Conservation (phyloP, 2,888 invertebrate genomes). For the Orthonevra nobilis region DNA sequence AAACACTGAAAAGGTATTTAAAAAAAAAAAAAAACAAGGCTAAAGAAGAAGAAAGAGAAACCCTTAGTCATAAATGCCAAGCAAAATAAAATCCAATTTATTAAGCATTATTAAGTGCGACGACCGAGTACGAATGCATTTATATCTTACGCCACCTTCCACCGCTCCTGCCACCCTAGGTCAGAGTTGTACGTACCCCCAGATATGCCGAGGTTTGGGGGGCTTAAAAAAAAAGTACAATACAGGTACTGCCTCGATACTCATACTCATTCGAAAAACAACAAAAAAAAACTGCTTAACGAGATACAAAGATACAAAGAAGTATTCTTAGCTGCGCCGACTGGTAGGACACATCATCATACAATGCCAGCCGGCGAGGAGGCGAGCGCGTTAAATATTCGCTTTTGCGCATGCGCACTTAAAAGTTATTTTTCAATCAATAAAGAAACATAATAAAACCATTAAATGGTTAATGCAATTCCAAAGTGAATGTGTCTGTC, state of each 20-base stretch:
- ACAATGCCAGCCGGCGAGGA: conserved; percentile 47
- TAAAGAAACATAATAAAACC: conserved; percentile 72
- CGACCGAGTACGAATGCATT: conserved; percentile 71
- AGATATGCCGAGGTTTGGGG: conserved; percentile 43
- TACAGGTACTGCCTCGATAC: too few species aligned
- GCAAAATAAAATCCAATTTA: conserved; percentile 79
- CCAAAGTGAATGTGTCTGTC: conserved; percentile 72
- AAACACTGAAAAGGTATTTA: conserved; percentile 1
- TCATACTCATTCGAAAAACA: conserved; percentile 24
- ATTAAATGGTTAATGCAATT: conserved; percentile 73
- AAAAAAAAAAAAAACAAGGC: conserved; percentile 9
- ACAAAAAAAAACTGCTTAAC: conserved; percentile 46
- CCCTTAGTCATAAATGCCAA: conserved; percentile 68
- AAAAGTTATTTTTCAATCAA: conserved; percentile 71
- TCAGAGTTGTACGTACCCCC: background rate
- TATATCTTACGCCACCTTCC: conserved; percentile 47
- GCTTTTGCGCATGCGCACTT: conserved; percentile 67
- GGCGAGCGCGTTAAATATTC: conserved; percentile 66
- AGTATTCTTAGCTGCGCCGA: conserved; percentile 28
- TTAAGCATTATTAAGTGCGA: conserved; percentile 80
- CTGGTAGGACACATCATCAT: conserved; percentile 3
- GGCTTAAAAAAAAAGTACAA: conserved; percentile 58
- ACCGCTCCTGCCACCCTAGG: background rate
- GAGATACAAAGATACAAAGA: conserved; percentile 60
- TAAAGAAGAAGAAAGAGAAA: conserved; percentile 8